Base-by-base conservation (phyloP, 2,888 invertebrate species). In the Cremastobaeus sp. region DNA sequence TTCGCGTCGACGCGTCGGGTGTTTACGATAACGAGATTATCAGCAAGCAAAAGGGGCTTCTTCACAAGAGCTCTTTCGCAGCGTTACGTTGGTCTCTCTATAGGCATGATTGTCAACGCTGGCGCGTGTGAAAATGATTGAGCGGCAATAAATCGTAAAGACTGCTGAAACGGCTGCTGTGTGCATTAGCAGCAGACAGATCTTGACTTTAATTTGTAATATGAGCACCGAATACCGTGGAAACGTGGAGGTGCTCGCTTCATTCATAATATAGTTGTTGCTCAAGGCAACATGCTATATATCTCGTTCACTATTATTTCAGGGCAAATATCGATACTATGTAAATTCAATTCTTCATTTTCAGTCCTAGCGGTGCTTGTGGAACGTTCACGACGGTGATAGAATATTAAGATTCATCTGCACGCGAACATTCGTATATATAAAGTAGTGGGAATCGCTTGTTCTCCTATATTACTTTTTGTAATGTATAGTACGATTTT, bases 21-120 rank as follows among this genome's bases (percentile, higher is more conserved):
- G 82, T 81, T 81, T 80, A 82, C 82, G 77, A 77, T 85, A 85
- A 85, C 79, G 76, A 83, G 84, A 85, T 85, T 85, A 85, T 78
- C 78, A 65, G 55, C 43, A 65, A 74, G 76, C 74, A 76, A 77
- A 68, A 81, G 77, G 74, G 81, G 79, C 77, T 82, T 82, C 78
- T 71, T 64, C 57, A 66, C 62, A 70, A 62, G 66, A 69, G 35
- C 43, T 32, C 30, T 43, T 52, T 54, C 28, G 48, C 54, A 43
- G 59, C 68, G 52, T 18, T 48, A 52, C 32, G 28, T 57, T 59
- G n/a, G n/a, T 57, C 57, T 57, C 54, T 35, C 30, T 20, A 25
- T 50, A 28, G 15, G 64, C 64, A 28, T 68, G 32, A 72, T 69
- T 68, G 66, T 54, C 43, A 25, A 65, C 43, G 20, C 30, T 6